Evolutionary conservation across 2,113 vertebrate genomes (phyloP), one percentile per base, ranked within the genome.

Genomic region (Sardina pilchardus): DNA sequence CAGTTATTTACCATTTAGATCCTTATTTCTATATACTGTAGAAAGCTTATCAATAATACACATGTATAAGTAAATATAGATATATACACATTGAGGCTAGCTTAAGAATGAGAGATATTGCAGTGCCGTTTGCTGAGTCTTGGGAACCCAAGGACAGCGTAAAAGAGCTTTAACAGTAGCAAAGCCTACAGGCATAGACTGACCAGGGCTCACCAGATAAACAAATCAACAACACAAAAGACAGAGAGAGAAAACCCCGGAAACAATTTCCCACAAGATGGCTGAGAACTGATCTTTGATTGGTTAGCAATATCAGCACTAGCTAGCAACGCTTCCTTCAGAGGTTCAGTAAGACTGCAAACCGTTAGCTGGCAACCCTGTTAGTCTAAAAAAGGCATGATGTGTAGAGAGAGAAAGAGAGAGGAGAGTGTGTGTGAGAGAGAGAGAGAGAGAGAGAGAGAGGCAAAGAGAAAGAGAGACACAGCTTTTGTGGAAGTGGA

Each of bases 81-180:
- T 47, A 53, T 53, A 53, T 75, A 75, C 30, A 75, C 34, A 36
- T 75, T 90, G 88, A 90, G 42, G 63, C 44, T 87, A 75, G 85
- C 81, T 89, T 75, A 75, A 75, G 67, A 36, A 75, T 34, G 30
- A 36, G 71, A 63, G 44, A 47, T 85, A 85, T 81, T 39, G 63
- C 81, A 67, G 82, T 86, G 82, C 89, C 42, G 85, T 59, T 75
- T 83, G 81, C 50, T 83, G 50, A 86, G 83, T 80, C 85, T 36
- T 50, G 67, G 10, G 30, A 24, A 81, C 53, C 84, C 81, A 63
- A 48, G 71, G 71, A 86, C 84, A 81, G 82, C 86, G 48, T 36
- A 16, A 6, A 81, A 43, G 81, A 59, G 82, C 83, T 75, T 82
- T 83, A 83, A 83, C 82, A 87, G 63, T 50, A 83, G 36, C 67